Evolutionary conservation across 1,140 invertebrate species (phyloP), one percentile per base, ranked within the genome.

Genomic region (Carposina sasakii): DNA sequence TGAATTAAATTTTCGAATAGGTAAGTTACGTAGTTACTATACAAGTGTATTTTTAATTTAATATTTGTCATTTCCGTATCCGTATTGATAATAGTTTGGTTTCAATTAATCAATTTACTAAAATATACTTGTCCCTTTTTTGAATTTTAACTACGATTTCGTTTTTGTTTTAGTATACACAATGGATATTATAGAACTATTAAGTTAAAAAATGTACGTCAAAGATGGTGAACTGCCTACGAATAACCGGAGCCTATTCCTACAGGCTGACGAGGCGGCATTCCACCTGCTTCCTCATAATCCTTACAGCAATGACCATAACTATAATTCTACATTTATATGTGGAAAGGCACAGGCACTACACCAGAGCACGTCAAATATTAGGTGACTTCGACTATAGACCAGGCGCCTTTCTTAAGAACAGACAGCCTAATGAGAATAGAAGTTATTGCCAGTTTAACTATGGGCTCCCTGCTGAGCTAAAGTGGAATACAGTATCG

Each of bases 371-470:
- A 21, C 33, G 42, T n/a, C 42, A 31, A 15, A 60, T 43, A 5
- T 48, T 71, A 45, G 77, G 76, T 64, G 76, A 83, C 46, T 81
- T 71, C 67, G 71, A 77, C 48, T 84, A 81, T 54, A 68, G 52
- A 49, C 85, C 76, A 3, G 90, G 88, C 5, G 73, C 68, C 12
- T 90, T 89, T 52, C 84, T 90, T 65, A 76, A 73, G 57, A 86
- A 81, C 43, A 63, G 59, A 51, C 69, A 71, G 34, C 86, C 87
- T 4, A 72, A 63, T 16, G 63, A 72, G 17, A 91, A 90, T 56
- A 55, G 42, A 17, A 90, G 83, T 39, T 89, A 85, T 54, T 92
- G 91, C 63, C 76, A 78, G 10, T 91, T 91, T 72, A 87, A 89
- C 30, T 90, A 91, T 61, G 88, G 86, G 3, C 72, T 91, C 39